These are phyloP conservation scores for Palythoa grandiflora DNA, from an alignment of 92 coral and sea anemone species.

Conservation along the genomic window DNA sequence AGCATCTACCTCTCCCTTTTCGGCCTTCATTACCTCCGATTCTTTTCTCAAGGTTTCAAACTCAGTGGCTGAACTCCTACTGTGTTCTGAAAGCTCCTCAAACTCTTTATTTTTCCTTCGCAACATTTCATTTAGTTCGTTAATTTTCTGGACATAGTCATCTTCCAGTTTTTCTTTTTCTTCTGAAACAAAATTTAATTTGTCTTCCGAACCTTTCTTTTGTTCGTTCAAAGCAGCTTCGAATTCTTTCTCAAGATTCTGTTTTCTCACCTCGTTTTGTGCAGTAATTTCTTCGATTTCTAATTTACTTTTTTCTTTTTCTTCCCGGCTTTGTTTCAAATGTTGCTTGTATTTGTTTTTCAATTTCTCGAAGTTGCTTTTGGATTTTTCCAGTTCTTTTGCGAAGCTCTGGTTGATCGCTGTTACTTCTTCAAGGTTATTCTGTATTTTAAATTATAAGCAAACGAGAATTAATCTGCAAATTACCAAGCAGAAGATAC, in stretches of 20 bases:
- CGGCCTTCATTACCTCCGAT: slow-evolving; percentile 40
- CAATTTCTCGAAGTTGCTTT: slow-evolving; percentile 70
- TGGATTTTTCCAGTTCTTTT: slow-evolving; percentile 64
- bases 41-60: slow-evolving; percentile 52
- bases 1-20: slow-evolving; percentile 58
- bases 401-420: slow-evolving; percentile 45
- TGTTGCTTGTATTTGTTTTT: slow-evolving; percentile 70
- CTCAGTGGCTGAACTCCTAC: slow-evolving; percentile 6
- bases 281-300: slow-evolving; percentile 61
- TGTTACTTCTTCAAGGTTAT: slow-evolving; percentile 47
- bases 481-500: background rate
- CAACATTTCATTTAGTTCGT: slow-evolving; percentile 33
- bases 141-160: slow-evolving; percentile 21
- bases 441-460: background rate
- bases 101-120: slow-evolving; percentile 17
- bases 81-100: slow-evolving; percentile 17
- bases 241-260: slow-evolving; percentile 60
- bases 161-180: slow-evolving; percentile 48
- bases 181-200: slow-evolving; percentile 6
- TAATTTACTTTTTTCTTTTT: slow-evolving; percentile 59
- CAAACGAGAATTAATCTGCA: background rate
- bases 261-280: slow-evolving; percentile 69
- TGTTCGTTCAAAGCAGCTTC: slow-evolving; percentile 44
- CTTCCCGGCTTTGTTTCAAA: slow-evolving; percentile 63
- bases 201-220: slow-evolving; percentile 31